phyloP scores from a whole-genome alignment of 2,888 invertebrate genomes.

The Sinopyrophorus schimmeli region DNA sequence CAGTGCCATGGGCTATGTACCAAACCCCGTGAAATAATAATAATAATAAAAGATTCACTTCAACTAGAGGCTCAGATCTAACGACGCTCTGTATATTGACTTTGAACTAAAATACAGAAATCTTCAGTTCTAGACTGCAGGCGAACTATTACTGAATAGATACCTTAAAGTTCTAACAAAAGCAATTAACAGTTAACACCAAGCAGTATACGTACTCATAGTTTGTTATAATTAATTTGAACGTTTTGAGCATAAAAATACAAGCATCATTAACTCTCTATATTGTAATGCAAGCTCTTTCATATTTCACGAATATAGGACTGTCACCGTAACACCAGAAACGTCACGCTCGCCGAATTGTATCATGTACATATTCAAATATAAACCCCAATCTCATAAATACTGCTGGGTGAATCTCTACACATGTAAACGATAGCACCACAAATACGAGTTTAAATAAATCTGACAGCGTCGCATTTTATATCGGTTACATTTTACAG shows the following conservation, averaged over 20 bases:
- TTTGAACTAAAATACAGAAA: no score
- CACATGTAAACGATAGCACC: slow-evolving; percentile 23
- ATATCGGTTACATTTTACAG: slow-evolving; percentile 25
- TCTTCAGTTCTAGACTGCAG: no score
- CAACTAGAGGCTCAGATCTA: no score
- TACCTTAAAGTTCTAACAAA: no score
- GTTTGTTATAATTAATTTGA: not conserved
- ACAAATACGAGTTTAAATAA: slow-evolving; percentile 23
- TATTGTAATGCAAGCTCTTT: slow-evolving; percentile 13
- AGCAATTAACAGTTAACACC: no score
- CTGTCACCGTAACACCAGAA: slow-evolving; percentile 18
- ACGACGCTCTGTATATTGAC: no score
- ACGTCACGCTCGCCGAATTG: slow-evolving; percentile 27
- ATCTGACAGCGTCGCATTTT: slow-evolving; percentile 20
- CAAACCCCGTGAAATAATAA: no score
- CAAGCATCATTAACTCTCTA: slow-evolving; percentile 21
- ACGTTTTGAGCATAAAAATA: no score
- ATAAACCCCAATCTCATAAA: slow-evolving; percentile 26
- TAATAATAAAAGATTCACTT: no score
- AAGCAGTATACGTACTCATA: not conserved
- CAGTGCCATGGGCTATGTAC: no score
- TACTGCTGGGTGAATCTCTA: slow-evolving; percentile 23
- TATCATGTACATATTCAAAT: slow-evolving; percentile 27
- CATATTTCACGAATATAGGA: slow-evolving; percentile 21
- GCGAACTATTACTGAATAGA: no score